Evolutionary conservation across 2,113 vertebrate genomes (phyloP).

Genomic region (Bungarus multicinctus): DNA sequence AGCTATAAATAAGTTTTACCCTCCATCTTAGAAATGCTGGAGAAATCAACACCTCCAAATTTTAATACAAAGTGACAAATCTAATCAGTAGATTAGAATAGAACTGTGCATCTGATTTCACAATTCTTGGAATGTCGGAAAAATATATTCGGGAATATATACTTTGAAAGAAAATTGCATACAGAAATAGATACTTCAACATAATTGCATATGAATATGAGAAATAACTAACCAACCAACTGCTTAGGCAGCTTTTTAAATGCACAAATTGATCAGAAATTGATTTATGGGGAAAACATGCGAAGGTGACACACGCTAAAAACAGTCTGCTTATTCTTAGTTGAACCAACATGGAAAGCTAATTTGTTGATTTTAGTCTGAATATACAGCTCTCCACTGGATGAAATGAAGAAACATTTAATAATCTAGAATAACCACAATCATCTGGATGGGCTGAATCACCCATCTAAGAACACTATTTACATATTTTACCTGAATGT

Average conservation of each 20-base stretch:
- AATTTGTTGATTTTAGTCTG: background rate
- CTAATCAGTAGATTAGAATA: background rate
- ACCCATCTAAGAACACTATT: background rate
- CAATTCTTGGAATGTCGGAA: background rate
- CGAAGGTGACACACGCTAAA: background rate
- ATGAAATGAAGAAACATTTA: background rate
- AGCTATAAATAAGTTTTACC: background rate
- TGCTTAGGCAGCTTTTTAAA: background rate
- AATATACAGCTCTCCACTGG: background rate
- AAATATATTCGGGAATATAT: background rate
- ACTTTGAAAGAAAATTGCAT: background rate
- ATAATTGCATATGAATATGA: background rate
- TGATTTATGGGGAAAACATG: background rate
- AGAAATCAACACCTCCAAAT: background rate
- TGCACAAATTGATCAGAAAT: background rate
- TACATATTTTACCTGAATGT: background rate
- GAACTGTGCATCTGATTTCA: background rate
- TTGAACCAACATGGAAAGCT: background rate
- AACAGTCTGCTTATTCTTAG: background rate
- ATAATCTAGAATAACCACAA: background rate
- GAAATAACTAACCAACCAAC: background rate
- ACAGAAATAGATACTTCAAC: background rate
- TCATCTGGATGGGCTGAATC: background rate
- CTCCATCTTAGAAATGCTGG: background rate
- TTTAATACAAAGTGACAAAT: background rate